A percentile compares a stretch with the other conserved stretches of the same genome.
These are phyloP conservation scores for Orestias chungarensis DNA, from an alignment of 2,797 vertebrate genomes.

Conservation along the genomic window DNA sequence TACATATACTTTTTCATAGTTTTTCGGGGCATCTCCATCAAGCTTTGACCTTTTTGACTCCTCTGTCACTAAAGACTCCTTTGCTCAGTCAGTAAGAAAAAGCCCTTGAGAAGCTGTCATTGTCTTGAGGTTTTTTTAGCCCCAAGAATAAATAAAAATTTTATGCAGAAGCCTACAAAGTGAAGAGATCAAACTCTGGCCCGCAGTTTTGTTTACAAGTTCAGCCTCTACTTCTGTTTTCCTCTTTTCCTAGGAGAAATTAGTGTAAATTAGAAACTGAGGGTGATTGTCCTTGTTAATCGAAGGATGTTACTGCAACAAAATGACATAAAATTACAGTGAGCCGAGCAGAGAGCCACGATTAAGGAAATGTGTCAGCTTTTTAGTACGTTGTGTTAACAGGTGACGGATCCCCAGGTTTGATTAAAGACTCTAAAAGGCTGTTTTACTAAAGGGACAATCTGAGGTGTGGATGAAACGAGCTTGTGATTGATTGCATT, in stretches of 20 bases:
- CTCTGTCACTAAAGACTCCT: constrained; percentile 11
- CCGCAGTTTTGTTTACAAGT: constrained; percentile 53
- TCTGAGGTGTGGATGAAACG: constrained; percentile 2
- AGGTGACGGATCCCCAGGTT: constrained; percentile 10
- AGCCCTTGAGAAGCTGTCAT: constrained; percentile 14
- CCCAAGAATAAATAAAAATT: constrained; percentile 40
- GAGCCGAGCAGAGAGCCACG: constrained; percentile 1
- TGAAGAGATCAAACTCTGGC: constrained; percentile 28
- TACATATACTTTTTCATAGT: not conserved
- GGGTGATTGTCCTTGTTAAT: not conserved
- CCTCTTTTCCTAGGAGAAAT: constrained; percentile 15
- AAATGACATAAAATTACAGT: not conserved
- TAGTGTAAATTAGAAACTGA: not conserved
- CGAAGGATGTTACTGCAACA: not conserved
- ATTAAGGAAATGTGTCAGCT: constrained; percentile 13
- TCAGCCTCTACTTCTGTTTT: not conserved
- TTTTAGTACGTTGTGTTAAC: constrained; percentile 7
- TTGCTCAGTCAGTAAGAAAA: constrained; percentile 6
- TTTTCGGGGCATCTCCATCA: constrained; percentile 8
- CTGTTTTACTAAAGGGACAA: constrained; percentile 16
- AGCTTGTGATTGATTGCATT: constrained; percentile 1
- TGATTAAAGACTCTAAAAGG: not conserved
- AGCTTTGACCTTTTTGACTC: constrained; percentile 18
- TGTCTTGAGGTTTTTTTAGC: constrained; percentile 25
- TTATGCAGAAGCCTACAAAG: constrained; percentile 30